phyloP scores from a whole-genome alignment of 2,113 vertebrate species.

The Tympanuchus pallidicinctus region DNA sequence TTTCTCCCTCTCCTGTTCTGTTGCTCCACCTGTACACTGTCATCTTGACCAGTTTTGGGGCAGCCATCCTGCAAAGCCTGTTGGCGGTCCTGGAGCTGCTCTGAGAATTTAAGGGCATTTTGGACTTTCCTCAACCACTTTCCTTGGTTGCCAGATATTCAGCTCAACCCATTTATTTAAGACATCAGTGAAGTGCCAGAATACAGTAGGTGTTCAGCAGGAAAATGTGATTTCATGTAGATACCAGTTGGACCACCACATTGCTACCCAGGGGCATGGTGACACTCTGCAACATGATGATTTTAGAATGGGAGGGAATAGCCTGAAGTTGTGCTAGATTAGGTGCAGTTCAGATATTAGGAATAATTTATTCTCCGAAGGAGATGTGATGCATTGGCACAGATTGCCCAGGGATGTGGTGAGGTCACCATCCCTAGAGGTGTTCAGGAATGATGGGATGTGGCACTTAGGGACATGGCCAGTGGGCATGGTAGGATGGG shows the following conservation, averaged over 20 bases:
- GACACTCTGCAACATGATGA: neutral
- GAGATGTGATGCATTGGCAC: too few relatives aligned
- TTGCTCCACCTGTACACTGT: neutral
- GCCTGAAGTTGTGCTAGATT: too few relatives aligned
- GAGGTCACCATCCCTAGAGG: too few relatives aligned
- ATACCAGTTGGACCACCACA: rapidly evolving
- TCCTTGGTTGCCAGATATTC: neutral
- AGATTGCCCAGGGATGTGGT: too few relatives aligned
- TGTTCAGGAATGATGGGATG: too few relatives aligned
- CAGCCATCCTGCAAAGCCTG: neutral
- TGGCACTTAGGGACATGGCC: too few relatives aligned
- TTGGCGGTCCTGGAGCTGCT: neutral
- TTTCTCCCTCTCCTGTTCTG: neutral
- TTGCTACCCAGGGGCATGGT: neutral
- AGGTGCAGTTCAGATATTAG: too few relatives aligned
- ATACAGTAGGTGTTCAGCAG: neutral
- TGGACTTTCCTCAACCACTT: neutral
- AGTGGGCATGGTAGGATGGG: too few relatives aligned
- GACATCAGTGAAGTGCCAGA: neutral
- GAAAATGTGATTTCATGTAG: neutral
- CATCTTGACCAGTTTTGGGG: neutral
- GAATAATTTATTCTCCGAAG: too few relatives aligned
- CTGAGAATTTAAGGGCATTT: neutral
- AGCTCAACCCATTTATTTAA: neutral
- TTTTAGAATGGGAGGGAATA: too few relatives aligned